Conservation (phyloP, 1,140 invertebrate species). For the Neodiprion pinetum region DNA sequence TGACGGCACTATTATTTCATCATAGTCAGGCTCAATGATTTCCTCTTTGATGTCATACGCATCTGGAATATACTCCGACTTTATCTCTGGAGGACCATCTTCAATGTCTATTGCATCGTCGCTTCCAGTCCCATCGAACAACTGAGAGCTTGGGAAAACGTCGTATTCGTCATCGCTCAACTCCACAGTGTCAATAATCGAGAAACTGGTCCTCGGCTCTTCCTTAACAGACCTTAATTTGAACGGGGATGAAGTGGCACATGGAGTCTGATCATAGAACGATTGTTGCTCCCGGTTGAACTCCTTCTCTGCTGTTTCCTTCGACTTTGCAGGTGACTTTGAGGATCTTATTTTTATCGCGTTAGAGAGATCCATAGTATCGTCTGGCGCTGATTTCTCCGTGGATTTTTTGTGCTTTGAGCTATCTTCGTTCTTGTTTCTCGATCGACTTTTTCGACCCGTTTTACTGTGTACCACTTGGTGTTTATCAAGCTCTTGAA, state of each 20-base stretch:
- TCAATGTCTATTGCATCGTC: conserved; percentile 11
- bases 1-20: conserved; percentile 36
- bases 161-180: conserved; percentile 40
- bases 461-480: no score
- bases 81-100: conserved; percentile 21
- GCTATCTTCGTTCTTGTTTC: no score
- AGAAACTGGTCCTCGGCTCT: conserved; percentile 30
- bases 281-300: not conserved
- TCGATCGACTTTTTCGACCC: no score
- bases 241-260: conserved; percentile 13
- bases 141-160: conserved; percentile 42
- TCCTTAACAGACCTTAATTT: conserved; percentile 32
- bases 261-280: not conserved
- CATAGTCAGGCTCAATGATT: conserved; percentile 25
- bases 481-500: no score
- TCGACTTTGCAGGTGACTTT: no score
- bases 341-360: no score
- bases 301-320: not conserved
- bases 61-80: conserved; percentile 21
- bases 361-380: no score
- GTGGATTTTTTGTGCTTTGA: no score
- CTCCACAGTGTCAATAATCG: conserved; percentile 36
- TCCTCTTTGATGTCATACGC: not conserved
- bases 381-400: no score
- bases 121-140: conserved; percentile 35